phyloP scores from a whole-genome alignment of 2,113 vertebrate species.

The Halichoerus grypus region DNA sequence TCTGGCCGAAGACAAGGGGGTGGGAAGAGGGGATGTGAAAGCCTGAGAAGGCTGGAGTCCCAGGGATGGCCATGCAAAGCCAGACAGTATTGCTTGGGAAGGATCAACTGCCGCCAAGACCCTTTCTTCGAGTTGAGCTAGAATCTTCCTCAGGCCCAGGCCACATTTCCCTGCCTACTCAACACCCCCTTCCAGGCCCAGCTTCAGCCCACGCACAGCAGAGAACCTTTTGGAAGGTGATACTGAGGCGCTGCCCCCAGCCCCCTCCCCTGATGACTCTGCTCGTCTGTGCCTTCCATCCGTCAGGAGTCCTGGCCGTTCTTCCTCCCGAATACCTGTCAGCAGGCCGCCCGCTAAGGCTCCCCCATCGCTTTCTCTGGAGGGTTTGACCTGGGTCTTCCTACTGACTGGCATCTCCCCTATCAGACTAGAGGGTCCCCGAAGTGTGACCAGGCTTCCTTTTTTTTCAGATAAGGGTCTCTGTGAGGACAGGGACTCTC shows the following conservation, averaged over 20 bases:
- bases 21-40: not conserved
- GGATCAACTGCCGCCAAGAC: not conserved
- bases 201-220: not conserved
- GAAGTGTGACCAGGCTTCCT: not conserved
- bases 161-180: not conserved
- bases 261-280: not conserved
- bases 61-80: not conserved
- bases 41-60: not conserved
- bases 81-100: not conserved
- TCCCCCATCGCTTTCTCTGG: not conserved
- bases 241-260: not conserved
- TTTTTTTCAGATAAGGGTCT: not conserved
- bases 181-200: not conserved
- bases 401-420: not conserved
- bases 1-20: not conserved
- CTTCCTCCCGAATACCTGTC: not conserved
- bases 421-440: not conserved
- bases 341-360: not conserved
- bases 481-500: not conserved
- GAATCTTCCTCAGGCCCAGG: not conserved
- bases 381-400: not conserved
- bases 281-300: not conserved
- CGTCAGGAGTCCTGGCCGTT: not conserved
- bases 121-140: not conserved
- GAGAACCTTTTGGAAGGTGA: slow-evolving; percentile 36